phyloP scores from a whole-genome alignment of 2,888 invertebrate species.

The Adelognathus sp. region DNA sequence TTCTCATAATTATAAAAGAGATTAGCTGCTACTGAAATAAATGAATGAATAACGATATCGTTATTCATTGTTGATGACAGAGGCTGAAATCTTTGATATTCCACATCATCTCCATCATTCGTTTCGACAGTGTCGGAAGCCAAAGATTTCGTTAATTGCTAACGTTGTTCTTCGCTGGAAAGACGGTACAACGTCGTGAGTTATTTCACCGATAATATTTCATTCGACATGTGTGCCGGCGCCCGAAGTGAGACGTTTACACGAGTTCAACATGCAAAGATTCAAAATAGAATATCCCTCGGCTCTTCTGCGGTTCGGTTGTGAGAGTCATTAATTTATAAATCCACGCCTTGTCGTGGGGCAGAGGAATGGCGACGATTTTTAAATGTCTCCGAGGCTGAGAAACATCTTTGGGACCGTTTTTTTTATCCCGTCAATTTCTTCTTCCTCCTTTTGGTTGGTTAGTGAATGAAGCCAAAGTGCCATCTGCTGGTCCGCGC shows the following conservation, averaged over 20 bases:
- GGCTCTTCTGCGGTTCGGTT: not conserved
- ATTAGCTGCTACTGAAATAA: no score
- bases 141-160: not conserved
- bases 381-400: not conserved
- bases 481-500: not conserved
- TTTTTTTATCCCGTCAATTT: not conserved
- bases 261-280: conserved; percentile 4
- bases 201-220: conserved; percentile 23
- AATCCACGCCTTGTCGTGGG: conserved; percentile 24
- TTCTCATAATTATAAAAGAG: no score
- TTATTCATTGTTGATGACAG: not conserved
- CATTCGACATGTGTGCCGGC: not conserved
- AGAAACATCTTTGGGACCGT: not conserved
- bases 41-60: no score
- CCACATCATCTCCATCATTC: not conserved
- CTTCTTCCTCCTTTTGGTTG: no score
- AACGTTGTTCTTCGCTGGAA: not conserved
- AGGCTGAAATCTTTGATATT: not conserved
- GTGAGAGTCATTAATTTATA: conserved; percentile 22
- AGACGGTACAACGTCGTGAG: not conserved
- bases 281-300: conserved; percentile 22
- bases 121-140: not conserved
- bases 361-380: conserved; percentile 3
- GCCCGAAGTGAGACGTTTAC: conserved; percentile 23
- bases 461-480: not conserved